Evolutionary conservation across 2,797 vertebrate genomes (phyloP).

Genomic region (Enteromius anoplus): DNA sequence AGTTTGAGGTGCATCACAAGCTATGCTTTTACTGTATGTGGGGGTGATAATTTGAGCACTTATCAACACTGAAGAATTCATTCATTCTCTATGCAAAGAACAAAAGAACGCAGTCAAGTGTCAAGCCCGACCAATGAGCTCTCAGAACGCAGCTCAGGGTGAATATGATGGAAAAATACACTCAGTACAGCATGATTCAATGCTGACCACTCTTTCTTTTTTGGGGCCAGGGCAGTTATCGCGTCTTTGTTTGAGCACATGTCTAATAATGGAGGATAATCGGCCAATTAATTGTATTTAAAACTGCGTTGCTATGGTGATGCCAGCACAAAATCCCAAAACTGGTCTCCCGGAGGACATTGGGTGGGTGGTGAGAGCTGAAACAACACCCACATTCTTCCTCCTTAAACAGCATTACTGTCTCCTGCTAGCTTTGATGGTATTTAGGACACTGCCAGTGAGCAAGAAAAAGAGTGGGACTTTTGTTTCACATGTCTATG

Average conservation of each 20-base stretch:
- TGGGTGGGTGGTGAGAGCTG: constrained; percentile 59
- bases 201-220: constrained; percentile 54
- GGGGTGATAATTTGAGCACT: constrained; percentile 56
- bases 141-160: constrained; percentile 30
- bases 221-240: constrained; percentile 54
- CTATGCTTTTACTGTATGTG: constrained; percentile 48
- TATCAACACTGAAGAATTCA: constrained; percentile 53
- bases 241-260: constrained; percentile 57
- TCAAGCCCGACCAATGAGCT: constrained; percentile 28
- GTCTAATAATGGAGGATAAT: constrained; percentile 72
- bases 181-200: constrained; percentile 40
- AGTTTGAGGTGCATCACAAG: constrained; percentile 51
- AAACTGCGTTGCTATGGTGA: constrained; percentile 71
- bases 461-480: constrained; percentile 42
- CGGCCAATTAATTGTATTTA: constrained; percentile 71
- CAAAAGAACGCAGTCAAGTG: constrained; percentile 45
- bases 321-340: constrained; percentile 60
- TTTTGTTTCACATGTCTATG: constrained; percentile 23
- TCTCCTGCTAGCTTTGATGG: constrained; percentile 58
- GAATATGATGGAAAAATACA: constrained; percentile 49
- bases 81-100: constrained; percentile 53
- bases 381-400: constrained; percentile 67
- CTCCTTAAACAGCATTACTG: constrained; percentile 57
- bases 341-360: constrained; percentile 58
- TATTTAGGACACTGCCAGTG: constrained; percentile 56